Evolutionary conservation across 2,113 vertebrate species (phyloP), one percentile per base, ranked within the genome.

Genomic region (Thomomys bottae): DNA sequence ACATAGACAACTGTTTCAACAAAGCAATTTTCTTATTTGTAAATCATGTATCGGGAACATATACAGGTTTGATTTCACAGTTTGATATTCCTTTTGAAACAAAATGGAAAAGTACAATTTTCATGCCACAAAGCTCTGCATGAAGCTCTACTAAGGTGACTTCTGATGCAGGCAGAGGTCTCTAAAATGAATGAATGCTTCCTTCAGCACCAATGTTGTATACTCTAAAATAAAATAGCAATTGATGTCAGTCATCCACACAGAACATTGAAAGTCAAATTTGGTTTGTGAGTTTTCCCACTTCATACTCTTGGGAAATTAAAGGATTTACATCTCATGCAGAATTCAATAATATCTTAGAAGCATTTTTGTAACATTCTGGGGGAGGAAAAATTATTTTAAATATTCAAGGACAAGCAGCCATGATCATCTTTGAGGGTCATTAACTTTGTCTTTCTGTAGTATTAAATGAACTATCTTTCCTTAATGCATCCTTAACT

Each of bases 371-470:
- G 24, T 82, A 76, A 67, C 64, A 89, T 92, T 91, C n/a, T 32
- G 92, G 75, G 89, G 89, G 67, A 92, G 49, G 49, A 92, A 96
- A 95, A 76, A 72, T 66, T 91, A 80, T 84, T 92, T 93, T 90
- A 92, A 87, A 91, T 94, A 88, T n/a, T 92, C 89, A 94, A 89
- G 66, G 84, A 94, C 84, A 95, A 79, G 91, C 36, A 85, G 18
- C 64, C 38, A 32, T 92, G 82, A 85, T 92, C 45, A 81, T 89
- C 49, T 95, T 93, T 92, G 66, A 82, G 73, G 84, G 75, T 92
- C 92, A 94, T 91, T 96, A 97, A 89, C 54, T 95, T 92, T 89
- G 94, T 81, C 75, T 95, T 88, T 34, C 72, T 66, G 8, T 42
- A 79, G 21, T 67, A 81, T 85, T 87, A 95, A 95, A 85, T 42